Percentiles rank a stretch among this genome's conserved stretches.
phyloP scores from a whole-genome alignment of 2,797 vertebrate genomes.

The Serranus cabrilla region DNA sequence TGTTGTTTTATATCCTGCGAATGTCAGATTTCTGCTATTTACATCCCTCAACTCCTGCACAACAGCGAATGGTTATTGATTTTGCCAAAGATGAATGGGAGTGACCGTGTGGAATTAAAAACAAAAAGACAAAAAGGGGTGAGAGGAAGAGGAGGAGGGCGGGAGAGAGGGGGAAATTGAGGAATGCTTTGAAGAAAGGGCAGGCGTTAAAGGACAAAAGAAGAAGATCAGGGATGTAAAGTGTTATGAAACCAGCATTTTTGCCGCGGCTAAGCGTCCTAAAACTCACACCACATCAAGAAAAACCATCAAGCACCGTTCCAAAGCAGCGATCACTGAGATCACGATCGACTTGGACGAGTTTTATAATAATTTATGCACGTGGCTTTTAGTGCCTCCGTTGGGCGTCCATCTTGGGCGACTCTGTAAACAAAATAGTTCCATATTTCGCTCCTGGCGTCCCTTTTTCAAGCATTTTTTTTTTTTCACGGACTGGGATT shows the following conservation, averaged over 20 bases:
- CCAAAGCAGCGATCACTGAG: not conserved
- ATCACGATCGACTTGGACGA: conserved; percentile 8
- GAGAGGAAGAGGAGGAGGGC: not conserved
- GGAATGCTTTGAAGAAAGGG: conserved; percentile 8
- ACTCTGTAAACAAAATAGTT: conserved; percentile 60
- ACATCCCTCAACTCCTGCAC: conserved; percentile 77
- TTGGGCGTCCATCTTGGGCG: conserved; percentile 34
- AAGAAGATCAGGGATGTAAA: not conserved
- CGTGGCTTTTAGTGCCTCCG: not conserved
- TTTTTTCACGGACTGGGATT: conserved; percentile 41
- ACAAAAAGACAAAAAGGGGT: conserved; percentile 58
- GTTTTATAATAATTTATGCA: conserved; percentile 12
- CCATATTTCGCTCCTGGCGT: conserved; percentile 60
- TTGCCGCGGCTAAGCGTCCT: not conserved
- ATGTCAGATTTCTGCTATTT: conserved; percentile 86
- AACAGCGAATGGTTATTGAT: conserved; percentile 83
- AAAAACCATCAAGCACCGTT: conserved; percentile 15
- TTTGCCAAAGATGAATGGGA: conserved; percentile 73
- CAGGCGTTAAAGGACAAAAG: not conserved
- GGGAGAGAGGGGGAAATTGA: not conserved
- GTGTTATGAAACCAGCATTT: not conserved
- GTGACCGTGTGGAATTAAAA: conserved; percentile 70
- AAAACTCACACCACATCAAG: not conserved
- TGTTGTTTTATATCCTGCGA: conserved; percentile 84
- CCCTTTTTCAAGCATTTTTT: conserved; percentile 15